Evolutionary conservation across 2,113 vertebrate genomes (phyloP).

Genomic region (Mixornis gularis): DNA sequence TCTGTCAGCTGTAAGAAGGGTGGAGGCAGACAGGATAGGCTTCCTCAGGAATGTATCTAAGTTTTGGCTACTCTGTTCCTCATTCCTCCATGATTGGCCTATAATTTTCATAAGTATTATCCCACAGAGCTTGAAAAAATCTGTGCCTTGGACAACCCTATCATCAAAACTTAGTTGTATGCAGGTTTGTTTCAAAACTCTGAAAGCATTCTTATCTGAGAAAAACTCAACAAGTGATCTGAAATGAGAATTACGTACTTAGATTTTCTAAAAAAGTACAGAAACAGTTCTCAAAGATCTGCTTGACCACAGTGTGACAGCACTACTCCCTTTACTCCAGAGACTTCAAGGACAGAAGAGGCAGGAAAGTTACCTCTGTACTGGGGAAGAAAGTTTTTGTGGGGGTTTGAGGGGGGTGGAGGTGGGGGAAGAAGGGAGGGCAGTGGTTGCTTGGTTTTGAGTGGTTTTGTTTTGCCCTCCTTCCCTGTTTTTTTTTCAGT

Average conservation of each 20-base stretch:
- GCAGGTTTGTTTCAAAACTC: background rate
- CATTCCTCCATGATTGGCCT: background rate
- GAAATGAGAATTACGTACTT: background rate
- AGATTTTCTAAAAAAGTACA: background rate
- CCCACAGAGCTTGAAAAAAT: background rate
- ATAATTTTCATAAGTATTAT: background rate
- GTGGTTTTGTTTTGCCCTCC: fast-evolving
- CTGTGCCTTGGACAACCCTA: background rate
- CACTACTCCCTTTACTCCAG: background rate
- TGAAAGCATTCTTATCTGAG: background rate
- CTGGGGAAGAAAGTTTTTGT: background rate
- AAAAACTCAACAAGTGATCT: background rate
- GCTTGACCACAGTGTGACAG: background rate
- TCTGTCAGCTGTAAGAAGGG: background rate
- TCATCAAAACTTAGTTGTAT: background rate
- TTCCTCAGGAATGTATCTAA: background rate
- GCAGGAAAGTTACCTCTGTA: background rate
- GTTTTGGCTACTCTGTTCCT: background rate
- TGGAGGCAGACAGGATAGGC: background rate
- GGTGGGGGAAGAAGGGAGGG: background rate
- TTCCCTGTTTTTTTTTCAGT: background rate
- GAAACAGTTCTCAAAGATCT: background rate
- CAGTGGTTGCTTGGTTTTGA: background rate
- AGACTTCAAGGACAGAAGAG: background rate
- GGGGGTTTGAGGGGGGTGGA: fast-evolving